These are phyloP conservation scores for Osmoderma eremita DNA, from an alignment of 2,888 invertebrate genomes.

Conservation along the genomic window DNA sequence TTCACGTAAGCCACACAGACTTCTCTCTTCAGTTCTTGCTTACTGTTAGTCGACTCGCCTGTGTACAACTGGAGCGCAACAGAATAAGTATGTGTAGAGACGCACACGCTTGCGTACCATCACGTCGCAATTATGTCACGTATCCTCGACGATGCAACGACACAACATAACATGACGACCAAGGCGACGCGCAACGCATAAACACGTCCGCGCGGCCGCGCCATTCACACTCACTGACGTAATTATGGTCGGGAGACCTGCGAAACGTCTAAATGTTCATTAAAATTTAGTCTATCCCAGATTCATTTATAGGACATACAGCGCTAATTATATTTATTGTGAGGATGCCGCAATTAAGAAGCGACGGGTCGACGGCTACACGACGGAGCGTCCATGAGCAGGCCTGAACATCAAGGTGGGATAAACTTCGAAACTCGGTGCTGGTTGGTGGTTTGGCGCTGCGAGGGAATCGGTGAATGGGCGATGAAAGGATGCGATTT, in stretches of 20 bases:
- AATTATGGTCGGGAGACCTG: slow-evolving; percentile 53
- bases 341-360: slow-evolving; percentile 29
- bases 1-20: too few species aligned
- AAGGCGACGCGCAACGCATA: background rate
- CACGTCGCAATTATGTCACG: slow-evolving; percentile 3
- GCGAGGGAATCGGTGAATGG: slow-evolving; percentile 14
- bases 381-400: background rate
- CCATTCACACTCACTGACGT: slow-evolving; percentile 43
- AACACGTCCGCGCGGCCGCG: slow-evolving; percentile 24
- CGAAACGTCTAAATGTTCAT: slow-evolving; percentile 53
- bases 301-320: slow-evolving; percentile 47
- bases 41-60: background rate
- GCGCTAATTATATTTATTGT: slow-evolving; percentile 38
- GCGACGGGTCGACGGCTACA: slow-evolving; percentile 1
- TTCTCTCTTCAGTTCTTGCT: background rate
- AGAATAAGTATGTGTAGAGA: background rate
- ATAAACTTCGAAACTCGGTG: slow-evolving; percentile 6
- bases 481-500: slow-evolving; percentile 27
- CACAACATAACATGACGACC: background rate
- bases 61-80: background rate
- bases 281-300: slow-evolving; percentile 57
- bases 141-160: slow-evolving; percentile 12
- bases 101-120: background rate
- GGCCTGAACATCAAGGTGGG: background rate
- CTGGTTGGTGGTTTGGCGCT: slow-evolving; percentile 18